Evolutionary conservation across 2,113 vertebrate genomes (phyloP), one percentile per base, ranked within the genome.

Genomic region (Oreochromis aureus): DNA sequence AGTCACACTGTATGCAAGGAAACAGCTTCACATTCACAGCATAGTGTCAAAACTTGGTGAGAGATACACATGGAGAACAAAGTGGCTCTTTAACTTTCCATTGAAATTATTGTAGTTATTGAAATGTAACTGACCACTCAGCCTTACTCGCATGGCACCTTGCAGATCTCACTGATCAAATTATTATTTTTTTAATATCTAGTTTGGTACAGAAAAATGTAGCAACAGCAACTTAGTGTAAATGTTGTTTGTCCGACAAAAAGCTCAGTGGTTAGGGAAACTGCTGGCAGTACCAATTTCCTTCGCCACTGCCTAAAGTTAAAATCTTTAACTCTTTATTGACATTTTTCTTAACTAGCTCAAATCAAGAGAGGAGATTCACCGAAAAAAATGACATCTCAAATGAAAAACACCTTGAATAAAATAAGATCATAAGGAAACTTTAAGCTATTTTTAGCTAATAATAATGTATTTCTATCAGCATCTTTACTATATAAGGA

Each of bases 81-180:
- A 56, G 55, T 51, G 5, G 53, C 53, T 56, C 58, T 32, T 61
- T 15, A 32, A 32, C 58, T 61, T 34, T 18, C 58, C 30, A 18
- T 3, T 61, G 7, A 61, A 32, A 15, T 61, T 61, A 15, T 61
- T 61, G 3, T 18, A 16, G 30, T 61, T 61, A 61, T 9, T 18
- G 30, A 32, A 61, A 16, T 61, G 0, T 61, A 32, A 32, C 2
- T 61, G 30, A 34, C 30, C 58, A 61, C 58, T 61, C 1, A 4
- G 13, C 5, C 0, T 61, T 30, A 18, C 58, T 61, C 5, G 1
- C 5, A 18, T 61, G 10, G 1, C 58, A 10, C 30, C 10, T 59
- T 0, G 1, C 27, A 1, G 56, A 30, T 30, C 12, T 59, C 56
- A 30, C 24, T 16, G 4, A 8, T 30, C 0, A 5, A 30, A 61